A percentile compares a stretch with the other conserved stretches of the same genome.
Conservation (phyloP, 2,888 invertebrate genomes). For the Epinotia brunnichana region DNA sequence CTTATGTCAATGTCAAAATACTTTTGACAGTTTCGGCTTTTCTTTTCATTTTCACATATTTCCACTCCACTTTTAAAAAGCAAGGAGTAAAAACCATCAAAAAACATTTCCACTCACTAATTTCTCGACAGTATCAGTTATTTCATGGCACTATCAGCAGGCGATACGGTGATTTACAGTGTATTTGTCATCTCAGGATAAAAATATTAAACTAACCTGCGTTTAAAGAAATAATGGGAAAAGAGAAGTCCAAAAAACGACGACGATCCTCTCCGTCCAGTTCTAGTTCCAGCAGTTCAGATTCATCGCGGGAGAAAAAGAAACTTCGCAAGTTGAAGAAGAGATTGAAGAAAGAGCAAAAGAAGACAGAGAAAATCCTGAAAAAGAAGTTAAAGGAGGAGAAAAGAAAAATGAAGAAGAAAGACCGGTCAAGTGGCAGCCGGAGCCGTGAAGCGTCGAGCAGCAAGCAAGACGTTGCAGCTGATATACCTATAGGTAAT, state of each 20-base stretch:
- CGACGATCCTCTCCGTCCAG: constrained; percentile 63
- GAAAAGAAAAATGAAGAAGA: constrained; percentile 71
- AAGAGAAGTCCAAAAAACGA: constrained; percentile 74
- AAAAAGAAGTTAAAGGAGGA: constrained; percentile 81
- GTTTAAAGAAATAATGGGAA: constrained; percentile 62
- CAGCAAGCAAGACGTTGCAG: constrained; percentile 56
- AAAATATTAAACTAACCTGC: not conserved
- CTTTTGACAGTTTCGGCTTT: not conserved
- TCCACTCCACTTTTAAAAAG: too few species aligned
- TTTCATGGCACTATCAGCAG: not conserved
- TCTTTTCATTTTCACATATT: too few species aligned
- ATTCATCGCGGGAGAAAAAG: constrained; percentile 76
- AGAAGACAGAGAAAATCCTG: constrained; percentile 79
- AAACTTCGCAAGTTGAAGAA: constrained; percentile 83
- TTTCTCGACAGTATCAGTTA: too few species aligned
- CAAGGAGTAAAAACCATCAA: too few species aligned
- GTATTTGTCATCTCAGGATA: not conserved
- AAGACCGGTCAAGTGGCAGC: constrained; percentile 58
- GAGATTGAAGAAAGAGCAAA: constrained; percentile 81
- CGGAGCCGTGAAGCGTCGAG: constrained; percentile 54
- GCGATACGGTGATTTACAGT: not conserved
- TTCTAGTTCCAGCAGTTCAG: constrained; percentile 74
- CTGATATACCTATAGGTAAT: constrained; percentile 77
- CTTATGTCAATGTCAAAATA: constrained; percentile 27
- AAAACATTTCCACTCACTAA: too few species aligned